A percentile compares a stretch with the other conserved stretches of the same genome.
Conservation (phyloP, 1,140 invertebrate species). For the Lerema accius region DNA sequence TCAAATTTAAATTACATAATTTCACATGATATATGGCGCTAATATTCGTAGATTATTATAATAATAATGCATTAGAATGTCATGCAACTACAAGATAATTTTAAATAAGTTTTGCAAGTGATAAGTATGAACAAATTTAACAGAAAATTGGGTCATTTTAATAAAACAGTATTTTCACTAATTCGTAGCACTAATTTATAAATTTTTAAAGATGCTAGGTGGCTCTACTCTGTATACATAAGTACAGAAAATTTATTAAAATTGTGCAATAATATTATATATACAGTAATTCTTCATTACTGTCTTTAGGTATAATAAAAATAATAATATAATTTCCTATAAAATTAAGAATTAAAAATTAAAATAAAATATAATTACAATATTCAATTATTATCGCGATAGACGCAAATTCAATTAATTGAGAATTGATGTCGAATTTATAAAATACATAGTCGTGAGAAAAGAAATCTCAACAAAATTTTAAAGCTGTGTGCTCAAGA, state of each 20-base stretch:
- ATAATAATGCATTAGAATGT: conserved; percentile 15
- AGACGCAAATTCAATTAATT: too few relatives aligned
- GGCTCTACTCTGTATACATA: neutral
- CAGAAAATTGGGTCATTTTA: neutral
- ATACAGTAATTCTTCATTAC: neutral
- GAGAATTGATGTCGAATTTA: too few relatives aligned
- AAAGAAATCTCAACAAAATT: neutral
- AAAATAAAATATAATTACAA: too few relatives aligned
- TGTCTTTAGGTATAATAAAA: neutral
- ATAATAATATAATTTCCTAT: neutral
- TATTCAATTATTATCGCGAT: too few relatives aligned
- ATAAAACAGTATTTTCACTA: neutral
- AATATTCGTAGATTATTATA: conserved; percentile 19
- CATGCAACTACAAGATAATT: conserved; percentile 25
- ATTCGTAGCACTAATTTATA: neutral
- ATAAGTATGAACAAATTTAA: conserved; percentile 6
- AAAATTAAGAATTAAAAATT: too few relatives aligned
- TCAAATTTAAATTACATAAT: conserved; percentile 13
- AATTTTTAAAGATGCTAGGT: neutral
- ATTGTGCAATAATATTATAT: neutral
- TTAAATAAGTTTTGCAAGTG: conserved; percentile 5
- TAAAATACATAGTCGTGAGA: too few relatives aligned
- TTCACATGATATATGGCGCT: conserved; percentile 21
- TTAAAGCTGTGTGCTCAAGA: neutral
- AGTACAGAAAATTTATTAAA: neutral